Conservation (phyloP, 2,797 vertebrate species). For the Urocyon cinereoargenteus region DNA sequence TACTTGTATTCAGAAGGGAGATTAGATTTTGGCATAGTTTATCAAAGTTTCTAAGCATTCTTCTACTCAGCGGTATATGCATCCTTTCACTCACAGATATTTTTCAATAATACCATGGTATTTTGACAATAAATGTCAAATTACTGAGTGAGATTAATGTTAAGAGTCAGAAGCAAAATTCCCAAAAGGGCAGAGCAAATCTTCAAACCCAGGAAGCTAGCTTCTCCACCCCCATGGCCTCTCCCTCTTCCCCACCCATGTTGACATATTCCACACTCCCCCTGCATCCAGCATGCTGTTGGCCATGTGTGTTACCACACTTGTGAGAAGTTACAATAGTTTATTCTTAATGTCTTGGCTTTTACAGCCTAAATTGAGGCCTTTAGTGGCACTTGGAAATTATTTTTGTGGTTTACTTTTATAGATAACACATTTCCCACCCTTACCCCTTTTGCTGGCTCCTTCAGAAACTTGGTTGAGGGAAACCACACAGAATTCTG, state of each 20-base stretch:
- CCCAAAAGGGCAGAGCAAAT: background rate
- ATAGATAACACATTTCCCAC: slow-evolving; percentile 85
- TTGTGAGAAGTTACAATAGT: slow-evolving; percentile 74
- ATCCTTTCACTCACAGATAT: background rate
- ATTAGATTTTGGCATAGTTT: background rate
- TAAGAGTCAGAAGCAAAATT: slow-evolving; percentile 42
- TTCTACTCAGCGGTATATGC: background rate
- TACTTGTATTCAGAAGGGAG: background rate
- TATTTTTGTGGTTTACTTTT: slow-evolving; percentile 86
- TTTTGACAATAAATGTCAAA: background rate
- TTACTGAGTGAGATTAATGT: slow-evolving; percentile 37
- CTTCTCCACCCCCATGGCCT: background rate
- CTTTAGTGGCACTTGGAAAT: slow-evolving; percentile 84
- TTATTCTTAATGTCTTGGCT: slow-evolving; percentile 79
- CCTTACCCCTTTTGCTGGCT: slow-evolving; percentile 76
- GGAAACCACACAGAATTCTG: slow-evolving; percentile 86
- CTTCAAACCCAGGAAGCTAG: background rate
- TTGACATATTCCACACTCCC: background rate
- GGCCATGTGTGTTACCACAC: slow-evolving; percentile 57
- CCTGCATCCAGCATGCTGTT: background rate
- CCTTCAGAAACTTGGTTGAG: slow-evolving; percentile 83
- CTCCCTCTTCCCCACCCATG: background rate
- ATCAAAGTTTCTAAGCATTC: slow-evolving; percentile 31
- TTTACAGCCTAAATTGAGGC: slow-evolving; percentile 81
- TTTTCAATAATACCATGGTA: background rate